These are phyloP conservation scores for Syngnathus typhle DNA, from an alignment of 2,113 vertebrate genomes.

Conservation along the genomic window DNA sequence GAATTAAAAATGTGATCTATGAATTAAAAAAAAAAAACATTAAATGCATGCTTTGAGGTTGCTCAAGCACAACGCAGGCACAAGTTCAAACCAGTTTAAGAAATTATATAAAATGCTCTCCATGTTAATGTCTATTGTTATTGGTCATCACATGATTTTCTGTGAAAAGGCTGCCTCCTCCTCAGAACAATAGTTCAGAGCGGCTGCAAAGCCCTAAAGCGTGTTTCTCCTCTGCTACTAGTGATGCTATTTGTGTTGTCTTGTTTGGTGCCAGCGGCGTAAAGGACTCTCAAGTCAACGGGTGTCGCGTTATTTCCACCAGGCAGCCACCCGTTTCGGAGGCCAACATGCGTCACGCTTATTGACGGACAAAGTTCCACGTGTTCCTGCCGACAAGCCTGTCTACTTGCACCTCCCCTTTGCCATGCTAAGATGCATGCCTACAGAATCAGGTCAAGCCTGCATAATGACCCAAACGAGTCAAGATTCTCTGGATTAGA, in stretches of 20 bases:
- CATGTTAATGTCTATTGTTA: slow-evolving; percentile 27
- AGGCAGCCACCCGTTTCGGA: slow-evolving; percentile 62
- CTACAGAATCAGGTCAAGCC: slow-evolving; percentile 73
- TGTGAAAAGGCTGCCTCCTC: slow-evolving; percentile 16
- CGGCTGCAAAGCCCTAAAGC: slow-evolving; percentile 35
- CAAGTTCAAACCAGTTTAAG: not conserved
- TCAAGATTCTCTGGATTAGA: slow-evolving; percentile 66
- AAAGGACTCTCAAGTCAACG: slow-evolving; percentile 61
- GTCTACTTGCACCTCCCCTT: slow-evolving; percentile 45
- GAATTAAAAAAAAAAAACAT: not conserved
- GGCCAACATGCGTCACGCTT: slow-evolving; percentile 50
- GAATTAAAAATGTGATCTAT: not conserved
- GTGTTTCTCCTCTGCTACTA: slow-evolving; percentile 25
- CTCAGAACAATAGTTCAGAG: slow-evolving; percentile 40
- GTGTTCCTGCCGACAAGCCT: slow-evolving; percentile 54
- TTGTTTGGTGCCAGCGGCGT: slow-evolving; percentile 48
- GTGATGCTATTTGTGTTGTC: slow-evolving; percentile 57
- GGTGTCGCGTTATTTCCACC: slow-evolving; percentile 66
- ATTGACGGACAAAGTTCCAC: slow-evolving; percentile 57
- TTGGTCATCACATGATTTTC: slow-evolving; percentile 17
- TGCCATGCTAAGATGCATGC: slow-evolving; percentile 52
- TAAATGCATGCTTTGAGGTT: not conserved
- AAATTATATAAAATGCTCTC: not conserved
- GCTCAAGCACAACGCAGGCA: not conserved
- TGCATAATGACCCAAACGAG: slow-evolving; percentile 70